Base-by-base conservation (phyloP, 2,888 invertebrate genomes). In the Glomeris marginata region DNA sequence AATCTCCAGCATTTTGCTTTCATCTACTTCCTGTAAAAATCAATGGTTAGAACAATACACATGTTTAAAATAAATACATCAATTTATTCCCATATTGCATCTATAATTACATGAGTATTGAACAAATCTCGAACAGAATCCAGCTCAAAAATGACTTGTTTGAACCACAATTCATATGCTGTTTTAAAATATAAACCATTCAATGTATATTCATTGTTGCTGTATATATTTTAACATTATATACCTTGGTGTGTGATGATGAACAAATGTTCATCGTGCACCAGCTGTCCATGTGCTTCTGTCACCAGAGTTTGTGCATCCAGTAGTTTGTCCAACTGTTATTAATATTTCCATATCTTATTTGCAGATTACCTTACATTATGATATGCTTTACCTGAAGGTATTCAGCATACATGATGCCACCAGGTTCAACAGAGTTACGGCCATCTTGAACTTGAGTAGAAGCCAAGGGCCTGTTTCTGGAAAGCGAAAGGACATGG, bases 121-220 rank as follows among this genome's bases (percentile, higher is more conserved):
- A 98, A 81, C 49, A 92, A 74, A 2, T 75, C 70, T 40, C 92
- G 72, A 28, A 98, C 83, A 0, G 92, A 94, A 66, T 98, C 95
- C 62, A 98, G 73, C 63, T 98, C 98, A 67, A 80, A 94, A 55
- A 98, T 84, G 45, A 98, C 92, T 72, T 98, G 97, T 67, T 98
- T 98, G 73, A 98, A 98, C 98, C 97, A 98, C 3, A 98, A 73
- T 69, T 98, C 98, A 70, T 97, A 97, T 0, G 94, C 91, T 91
- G 69, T 18, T 38, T 38, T 38, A 16, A 5, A 45, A n/a, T n/a
- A n/a, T n/a, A n/a, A n/a, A n/a, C n/a, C 36, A 20, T 10, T 47
- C 11, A 47, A 18, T 20, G 22, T 10, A 33, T 21, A 35, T 45
- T 16, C 4, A n/a, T 18, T 16, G 6, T 28, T 38, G 36, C 16